These are phyloP conservation scores for Pygoscelis adeliae DNA, from an alignment of 2,113 vertebrate genomes.

Conservation along the genomic window DNA sequence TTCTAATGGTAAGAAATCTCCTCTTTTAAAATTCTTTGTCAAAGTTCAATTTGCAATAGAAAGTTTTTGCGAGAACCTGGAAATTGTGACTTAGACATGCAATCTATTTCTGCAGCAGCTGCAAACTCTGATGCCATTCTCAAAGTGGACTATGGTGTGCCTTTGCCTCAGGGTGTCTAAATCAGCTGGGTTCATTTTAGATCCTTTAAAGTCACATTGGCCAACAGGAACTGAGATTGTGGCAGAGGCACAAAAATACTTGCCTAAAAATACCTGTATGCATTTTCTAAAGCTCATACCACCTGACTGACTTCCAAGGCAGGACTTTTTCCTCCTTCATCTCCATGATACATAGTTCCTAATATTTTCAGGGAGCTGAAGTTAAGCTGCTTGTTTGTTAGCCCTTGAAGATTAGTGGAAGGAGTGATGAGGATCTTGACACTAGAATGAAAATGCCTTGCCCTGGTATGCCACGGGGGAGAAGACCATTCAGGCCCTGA, in stretches of 20 bases:
- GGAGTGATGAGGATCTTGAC: background rate
- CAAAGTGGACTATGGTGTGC: background rate
- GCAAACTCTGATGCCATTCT: background rate
- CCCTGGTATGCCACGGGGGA: background rate
- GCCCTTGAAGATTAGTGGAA: background rate
- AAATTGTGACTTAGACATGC: background rate
- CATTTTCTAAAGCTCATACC: background rate
- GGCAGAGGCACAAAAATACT: background rate
- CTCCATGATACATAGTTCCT: fast-evolving
- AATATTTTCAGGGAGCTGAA: background rate
- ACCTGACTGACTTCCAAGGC: background rate
- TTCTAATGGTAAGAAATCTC: conserved; percentile 89
- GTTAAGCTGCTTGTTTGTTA: background rate
- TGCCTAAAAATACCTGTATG: background rate
- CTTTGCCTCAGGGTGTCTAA: background rate
- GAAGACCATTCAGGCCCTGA: background rate
- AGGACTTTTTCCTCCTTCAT: background rate
- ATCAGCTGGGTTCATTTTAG: background rate
- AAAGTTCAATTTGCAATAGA: background rate
- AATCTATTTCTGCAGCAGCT: background rate
- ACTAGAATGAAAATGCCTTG: background rate
- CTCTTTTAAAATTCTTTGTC: background rate
- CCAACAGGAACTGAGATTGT: background rate
- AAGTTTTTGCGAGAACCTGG: background rate
- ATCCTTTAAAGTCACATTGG: background rate